Conservation (phyloP, 2,797 vertebrate species). For the Gadopsis bispinosus region DNA sequence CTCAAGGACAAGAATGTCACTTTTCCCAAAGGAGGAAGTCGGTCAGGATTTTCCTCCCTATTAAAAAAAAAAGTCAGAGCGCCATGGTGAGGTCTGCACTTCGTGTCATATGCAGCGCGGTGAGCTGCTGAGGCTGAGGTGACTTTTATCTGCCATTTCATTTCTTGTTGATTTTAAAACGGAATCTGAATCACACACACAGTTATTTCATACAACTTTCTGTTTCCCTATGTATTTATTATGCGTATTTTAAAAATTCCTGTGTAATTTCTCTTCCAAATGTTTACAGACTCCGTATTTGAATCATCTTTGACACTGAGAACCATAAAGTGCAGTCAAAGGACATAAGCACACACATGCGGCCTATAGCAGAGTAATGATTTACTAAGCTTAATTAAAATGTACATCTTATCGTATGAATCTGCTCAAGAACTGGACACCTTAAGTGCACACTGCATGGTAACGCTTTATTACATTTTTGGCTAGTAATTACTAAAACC, state of each 20-base stretch:
- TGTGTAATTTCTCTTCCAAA: neutral
- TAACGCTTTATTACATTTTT: neutral
- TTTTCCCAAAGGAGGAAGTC: slow-evolving; percentile 44
- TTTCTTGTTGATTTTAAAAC: slow-evolving; percentile 26
- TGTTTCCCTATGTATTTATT: neutral
- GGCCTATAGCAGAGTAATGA: neutral
- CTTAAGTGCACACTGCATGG: neutral
- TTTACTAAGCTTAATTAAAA: neutral
- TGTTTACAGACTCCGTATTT: slow-evolving; percentile 16
- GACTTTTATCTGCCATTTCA: too few relatives aligned
- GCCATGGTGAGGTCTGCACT: slow-evolving; percentile 31
- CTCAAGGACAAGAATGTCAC: slow-evolving; percentile 55
- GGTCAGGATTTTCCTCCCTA: slow-evolving; percentile 35
- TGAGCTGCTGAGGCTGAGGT: slow-evolving; percentile 44
- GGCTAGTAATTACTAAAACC: neutral
- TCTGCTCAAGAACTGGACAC: neutral
- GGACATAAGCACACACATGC: neutral
- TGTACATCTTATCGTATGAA: neutral
- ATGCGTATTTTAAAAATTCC: neutral
- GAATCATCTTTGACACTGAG: slow-evolving; percentile 20
- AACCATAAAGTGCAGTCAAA: neutral
- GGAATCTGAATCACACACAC: slow-evolving; percentile 1
- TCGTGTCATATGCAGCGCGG: slow-evolving; percentile 27
- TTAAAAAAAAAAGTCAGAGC: slow-evolving; percentile 47
- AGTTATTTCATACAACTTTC: neutral